Evolutionary conservation across 2,888 invertebrate species (phyloP), one percentile per base, ranked within the genome.

Genomic region (Eubasilissa splendida): DNA sequence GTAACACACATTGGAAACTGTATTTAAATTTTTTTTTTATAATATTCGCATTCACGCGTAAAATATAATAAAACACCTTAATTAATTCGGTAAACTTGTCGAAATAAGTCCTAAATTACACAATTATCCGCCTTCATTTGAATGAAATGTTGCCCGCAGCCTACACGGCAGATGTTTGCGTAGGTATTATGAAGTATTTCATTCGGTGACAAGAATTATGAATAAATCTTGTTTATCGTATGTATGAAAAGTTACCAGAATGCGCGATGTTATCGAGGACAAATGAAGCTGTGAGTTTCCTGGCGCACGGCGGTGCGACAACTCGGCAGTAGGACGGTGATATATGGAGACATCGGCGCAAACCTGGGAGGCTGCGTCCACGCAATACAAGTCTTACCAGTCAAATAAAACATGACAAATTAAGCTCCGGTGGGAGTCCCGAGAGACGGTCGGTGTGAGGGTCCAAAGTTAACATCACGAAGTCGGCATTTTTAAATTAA

Each of bases 251-350:
- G 14, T 54, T 31, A 54, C 54, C 53, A 54, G 53, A 54, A 58
- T 68, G 77, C 65, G 71, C 56, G 79, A 79, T 75, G 74, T 22
- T 79, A 75, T 79, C 75, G 58, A 68, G 65, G 66, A 50, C 71
- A 68, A 79, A 79, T 79, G 79, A 63, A 75, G 75, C 54, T 71
- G 58, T 68, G 58, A n/a, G 74, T 60, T n/a, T 53, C 42, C 14
- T 14, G 60, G 59, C 76, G 52, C 50, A 52, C 66, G 76, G 52
- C 65, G 60, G 53, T 12, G 58, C 54, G 78, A 77, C 68, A 77
- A 31, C 56, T 77, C 58, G n/a, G 70, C 70, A 56, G 33, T 12
- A 31, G 75, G 53, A 12, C 75, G 60, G 63, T 33, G 33, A 63
- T 10, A 42, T 63, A 68, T 50, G 42, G 68, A 50, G 22, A 53